Conservation (phyloP, 2,888 invertebrate species). For the Drosophila peninsularis region DNA sequence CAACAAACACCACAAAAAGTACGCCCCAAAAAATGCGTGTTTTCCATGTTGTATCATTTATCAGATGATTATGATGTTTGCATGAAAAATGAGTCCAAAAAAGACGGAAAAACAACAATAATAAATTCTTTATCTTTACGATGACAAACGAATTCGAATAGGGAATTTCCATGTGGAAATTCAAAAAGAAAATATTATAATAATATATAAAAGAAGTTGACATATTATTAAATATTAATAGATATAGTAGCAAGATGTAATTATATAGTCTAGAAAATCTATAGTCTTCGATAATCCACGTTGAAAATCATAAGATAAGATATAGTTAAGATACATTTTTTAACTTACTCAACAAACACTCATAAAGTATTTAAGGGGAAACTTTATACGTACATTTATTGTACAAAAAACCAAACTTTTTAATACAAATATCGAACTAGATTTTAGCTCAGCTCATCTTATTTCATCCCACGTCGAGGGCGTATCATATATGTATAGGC, state of each 20-base stretch:
- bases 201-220: neutral
- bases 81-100: constrained; percentile 7
- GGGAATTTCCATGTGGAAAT: constrained; percentile 20
- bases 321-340: too few relatives aligned
- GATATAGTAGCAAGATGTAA: neutral
- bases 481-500: too few relatives aligned
- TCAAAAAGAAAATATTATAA: neutral
- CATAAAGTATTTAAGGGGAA: too few relatives aligned
- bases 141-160: constrained; percentile 33
- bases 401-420: too few relatives aligned
- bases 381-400: too few relatives aligned
- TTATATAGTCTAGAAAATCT: too few relatives aligned
- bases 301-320: too few relatives aligned
- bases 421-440: too few relatives aligned
- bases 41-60: constrained; percentile 42
- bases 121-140: constrained; percentile 45
- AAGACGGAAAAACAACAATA: neutral
- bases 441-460: too few relatives aligned
- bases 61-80: constrained; percentile 44
- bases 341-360: too few relatives aligned
- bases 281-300: too few relatives aligned
- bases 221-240: neutral
- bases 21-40: constrained; percentile 20
- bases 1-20: constrained; percentile 17
- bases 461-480: too few relatives aligned